Conservation (phyloP, 2,113 vertebrate species). For the Progne subis region DNA sequence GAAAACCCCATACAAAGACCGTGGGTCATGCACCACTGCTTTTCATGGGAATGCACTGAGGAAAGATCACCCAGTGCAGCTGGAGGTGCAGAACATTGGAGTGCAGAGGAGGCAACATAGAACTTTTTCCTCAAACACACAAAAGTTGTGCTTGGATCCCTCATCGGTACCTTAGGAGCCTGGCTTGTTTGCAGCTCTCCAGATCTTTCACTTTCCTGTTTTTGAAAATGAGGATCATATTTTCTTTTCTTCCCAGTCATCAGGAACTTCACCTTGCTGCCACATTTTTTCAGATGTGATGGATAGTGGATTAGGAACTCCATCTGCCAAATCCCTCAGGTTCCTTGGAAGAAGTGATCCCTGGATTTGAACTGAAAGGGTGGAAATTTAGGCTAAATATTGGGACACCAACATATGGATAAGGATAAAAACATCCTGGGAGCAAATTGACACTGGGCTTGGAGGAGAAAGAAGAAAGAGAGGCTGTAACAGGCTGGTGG, state of each 20-base stretch:
- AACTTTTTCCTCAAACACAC: neutral
- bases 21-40: rapidly evolving
- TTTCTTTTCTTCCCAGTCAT: neutral
- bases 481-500: neutral
- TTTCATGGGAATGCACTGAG: neutral
- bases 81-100: neutral
- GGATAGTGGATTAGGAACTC: neutral
- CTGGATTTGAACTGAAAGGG: neutral
- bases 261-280: neutral
- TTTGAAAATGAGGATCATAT: neutral
- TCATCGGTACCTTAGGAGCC: neutral
- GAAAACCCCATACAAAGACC: neutral
- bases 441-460: rapidly evolving
- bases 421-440: neutral
- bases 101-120: neutral
- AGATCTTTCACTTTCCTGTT: neutral
- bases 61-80: neutral
- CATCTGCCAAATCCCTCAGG: neutral
- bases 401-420: neutral
- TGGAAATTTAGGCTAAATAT: neutral
- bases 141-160: neutral
- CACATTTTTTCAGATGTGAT: neutral
- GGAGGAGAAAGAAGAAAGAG: neutral
- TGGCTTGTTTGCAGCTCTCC: neutral
- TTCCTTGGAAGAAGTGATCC: neutral